Conservation (phyloP, 2,888 invertebrate genomes). For the Mimas tiliae region DNA sequence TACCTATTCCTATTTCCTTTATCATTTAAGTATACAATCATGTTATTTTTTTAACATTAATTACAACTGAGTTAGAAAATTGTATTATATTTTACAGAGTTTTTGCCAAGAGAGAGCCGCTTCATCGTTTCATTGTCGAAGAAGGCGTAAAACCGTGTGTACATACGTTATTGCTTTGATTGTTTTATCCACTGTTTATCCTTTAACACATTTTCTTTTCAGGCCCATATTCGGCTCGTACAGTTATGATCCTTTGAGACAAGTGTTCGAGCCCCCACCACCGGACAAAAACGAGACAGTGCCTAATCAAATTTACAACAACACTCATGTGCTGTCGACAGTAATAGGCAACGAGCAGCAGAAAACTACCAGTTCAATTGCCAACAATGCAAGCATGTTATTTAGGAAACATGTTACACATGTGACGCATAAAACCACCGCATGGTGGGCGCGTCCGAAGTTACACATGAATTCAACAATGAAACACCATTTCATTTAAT, state of each 20-base stretch:
- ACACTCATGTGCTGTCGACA: constrained; percentile 21
- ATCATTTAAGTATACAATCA: neutral
- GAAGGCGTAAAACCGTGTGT: constrained; percentile 46
- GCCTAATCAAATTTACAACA: constrained; percentile 29
- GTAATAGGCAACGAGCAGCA: neutral
- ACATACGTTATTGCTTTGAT: neutral
- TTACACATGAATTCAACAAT: constrained; percentile 13
- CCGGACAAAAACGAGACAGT: constrained; percentile 23
- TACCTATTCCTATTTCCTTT: no score
- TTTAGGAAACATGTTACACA: constrained; percentile 25
- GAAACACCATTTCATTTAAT: neutral
- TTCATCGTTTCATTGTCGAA: constrained; percentile 44
- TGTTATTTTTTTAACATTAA: neutral
- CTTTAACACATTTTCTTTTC: constrained; percentile 20
- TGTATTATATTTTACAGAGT: constrained; percentile 38
- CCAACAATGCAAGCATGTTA: constrained; percentile 23
- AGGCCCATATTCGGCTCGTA: constrained; percentile 51
- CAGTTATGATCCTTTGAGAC: constrained; percentile 43
- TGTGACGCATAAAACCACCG: constrained; percentile 14
- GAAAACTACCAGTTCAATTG: neutral
- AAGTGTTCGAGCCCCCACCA: constrained; percentile 43
- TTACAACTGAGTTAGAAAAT: neutral
- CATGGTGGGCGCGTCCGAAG: constrained; percentile 25
- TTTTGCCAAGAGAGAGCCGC: constrained; percentile 37
- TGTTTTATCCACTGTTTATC: constrained; percentile 1